These are phyloP conservation scores for Danionella dracula DNA, from an alignment of 2,797 vertebrate genomes.

Conservation along the genomic window DNA sequence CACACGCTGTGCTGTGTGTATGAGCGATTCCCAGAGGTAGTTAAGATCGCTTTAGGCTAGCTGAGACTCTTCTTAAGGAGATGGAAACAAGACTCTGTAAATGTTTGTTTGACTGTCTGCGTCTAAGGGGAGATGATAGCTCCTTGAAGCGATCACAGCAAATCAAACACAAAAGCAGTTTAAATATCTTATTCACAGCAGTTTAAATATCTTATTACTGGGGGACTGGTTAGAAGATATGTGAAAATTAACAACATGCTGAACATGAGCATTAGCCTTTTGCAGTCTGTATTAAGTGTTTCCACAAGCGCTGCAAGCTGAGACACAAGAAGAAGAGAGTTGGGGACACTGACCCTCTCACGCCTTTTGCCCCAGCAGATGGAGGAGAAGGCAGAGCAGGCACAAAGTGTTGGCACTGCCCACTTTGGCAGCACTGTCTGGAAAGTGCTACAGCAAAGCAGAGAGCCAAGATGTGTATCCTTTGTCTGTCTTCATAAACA, in stretches of 20 bases:
- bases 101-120: constrained; percentile 35
- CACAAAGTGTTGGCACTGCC: constrained; percentile 37
- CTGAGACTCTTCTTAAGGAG: constrained; percentile 35
- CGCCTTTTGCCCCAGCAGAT: constrained; percentile 48
- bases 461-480: constrained; percentile 50
- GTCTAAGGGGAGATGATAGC: constrained; percentile 11
- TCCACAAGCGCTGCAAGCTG: constrained; percentile 25
- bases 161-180: constrained; percentile 12
- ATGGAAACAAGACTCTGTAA: constrained; percentile 27
- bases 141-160: constrained; percentile 5
- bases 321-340: constrained; percentile 31
- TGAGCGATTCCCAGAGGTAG: constrained; percentile 32
- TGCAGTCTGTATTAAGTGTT: constrained; percentile 19
- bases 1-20: constrained; percentile 22
- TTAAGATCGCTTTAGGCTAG: constrained; percentile 36
- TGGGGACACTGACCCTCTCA: constrained; percentile 44
- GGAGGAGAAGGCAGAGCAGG: constrained; percentile 45
- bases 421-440: constrained; percentile 44
- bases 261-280: constrained; percentile 8
- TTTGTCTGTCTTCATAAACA: constrained; percentile 50
- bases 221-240: constrained; percentile 5
- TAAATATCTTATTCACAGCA: neutral
- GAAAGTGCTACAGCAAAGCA: constrained; percentile 48
- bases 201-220: constrained; percentile 4
- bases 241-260: constrained; percentile 17